Base-by-base conservation (phyloP, 2,797 vertebrate species). In the Siniperca obscura region DNA sequence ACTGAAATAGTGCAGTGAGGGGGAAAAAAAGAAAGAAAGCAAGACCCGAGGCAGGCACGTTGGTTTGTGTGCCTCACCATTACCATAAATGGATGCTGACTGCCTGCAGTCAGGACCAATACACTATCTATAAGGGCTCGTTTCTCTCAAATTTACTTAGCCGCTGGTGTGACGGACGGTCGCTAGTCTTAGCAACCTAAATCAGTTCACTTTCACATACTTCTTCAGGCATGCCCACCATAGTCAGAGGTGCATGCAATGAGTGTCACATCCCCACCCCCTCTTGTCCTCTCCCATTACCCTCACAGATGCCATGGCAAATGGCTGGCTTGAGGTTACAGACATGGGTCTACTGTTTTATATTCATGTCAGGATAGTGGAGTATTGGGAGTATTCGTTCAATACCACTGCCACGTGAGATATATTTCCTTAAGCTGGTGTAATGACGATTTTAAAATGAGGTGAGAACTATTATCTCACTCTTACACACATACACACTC, bases 91-190 rank as follows among this genome's bases (percentile, higher is more conserved):
- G 89, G 87, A 90, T 87, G 87, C 89, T 93, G 91, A 94, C 93
- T 90, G 91, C 86, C 89, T 86, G 90, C 90, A 93, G 94, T 95
- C 93, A 94, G 85, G 89, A 79, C 92, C 88, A 92, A 93, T 95
- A 90, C 87, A 83, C 91, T 88, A 91, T 93, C 90, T 91, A 93
- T 94, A 94, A 94, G 70, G 92, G 88, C 87, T 92, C 73, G 92
- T 94, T 95, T 94, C 90, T 86, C 76, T 89, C 82, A 91, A 91
- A 95, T 95, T 92, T 94, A 92, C 90, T 95, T 94, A 91, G 90
- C 90, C 48, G 74, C 88, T 12, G 71, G 89, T 90, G 90, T 94
- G 92, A 93, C 83, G 78, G 90, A 94, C 86, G 78, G 76, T 91
- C 74, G 55, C 90, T 73, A 55, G 88, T 93, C 89, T 90, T 86